Evolutionary conservation across 2,797 vertebrate genomes (phyloP), one percentile per base, ranked within the genome.

Genomic region (Cuculus canorus): DNA sequence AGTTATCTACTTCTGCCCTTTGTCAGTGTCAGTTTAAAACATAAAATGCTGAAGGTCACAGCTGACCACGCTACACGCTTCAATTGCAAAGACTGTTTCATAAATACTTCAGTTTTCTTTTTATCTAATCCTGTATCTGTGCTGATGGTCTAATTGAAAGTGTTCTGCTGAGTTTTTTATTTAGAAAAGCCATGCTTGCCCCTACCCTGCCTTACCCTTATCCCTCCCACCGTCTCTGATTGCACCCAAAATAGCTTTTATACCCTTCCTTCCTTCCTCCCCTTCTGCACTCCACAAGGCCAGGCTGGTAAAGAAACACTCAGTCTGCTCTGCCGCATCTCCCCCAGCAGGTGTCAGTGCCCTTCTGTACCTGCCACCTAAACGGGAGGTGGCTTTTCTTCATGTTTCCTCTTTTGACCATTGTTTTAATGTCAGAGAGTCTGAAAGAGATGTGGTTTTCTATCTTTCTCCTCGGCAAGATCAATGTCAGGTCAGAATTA

Each of bases 301-400:
- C 63, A 16, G 47, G 70, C 28, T 39, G 43, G 2, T 5, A 41
- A 61, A 23, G 19, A 37, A 10, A 16, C 78, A 4, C 4, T 41
- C 4, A 7, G 5, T 69, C n/a, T 84, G 92, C 79, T 64, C 77
- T 92, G 70, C 70, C 1, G 3, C 43, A 7, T 18, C 48, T 79
- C 52, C 48, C 81, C 94, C 93, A 91, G 90, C 87, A 96, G 94
- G 73, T 96, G 94, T 95, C 96, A 95, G 82, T 82, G 64, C 88
- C 91, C 39, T 25, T 68, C 90, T 86, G 56, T 39, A 92, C 56
- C 83, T 82, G 82, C 28, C 53, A 60, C 57, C 43, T 3, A 19
- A 61, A 6, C 11, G 15, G 64, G 22, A 21, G 13, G 33, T 7
- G 2, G 21, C 70, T 79, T n/a, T 33, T 52, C 70, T 69, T 78